Evolutionary conservation across 92 coral and sea anemone genomes (phyloP), one percentile per base, ranked within the genome.

Genomic region (Palythoa grandiflora): DNA sequence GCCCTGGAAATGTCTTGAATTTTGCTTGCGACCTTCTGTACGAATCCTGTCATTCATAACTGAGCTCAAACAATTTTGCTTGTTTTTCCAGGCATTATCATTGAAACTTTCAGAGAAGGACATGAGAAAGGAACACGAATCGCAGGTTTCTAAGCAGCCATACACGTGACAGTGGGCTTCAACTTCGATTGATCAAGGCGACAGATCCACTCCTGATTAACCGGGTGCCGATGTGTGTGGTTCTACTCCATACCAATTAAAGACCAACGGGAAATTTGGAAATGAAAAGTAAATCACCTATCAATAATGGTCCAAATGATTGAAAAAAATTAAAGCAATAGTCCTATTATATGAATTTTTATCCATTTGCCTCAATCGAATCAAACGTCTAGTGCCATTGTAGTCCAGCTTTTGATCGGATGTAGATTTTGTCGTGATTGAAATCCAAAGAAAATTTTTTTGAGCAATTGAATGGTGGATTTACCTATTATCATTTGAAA

Each of bases 91-190:
- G 98, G 92, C 96, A 16, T 76, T 95, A 1, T 75, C 85, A 52
- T 83, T 95, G 59, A 95, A 95, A 75, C 87, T 95, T 19, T 87
- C 98, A 14, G 87, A 75, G 21, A 93, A 93, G 80, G 96, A 93
- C 75, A 66, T 91, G 89, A 87, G 88, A 38, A 93, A 88, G 47
- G 96, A 95, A 73, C 98, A 95, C 83, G 93, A 89, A 48, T 84
- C 84, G 3, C 98, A 95, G 87, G 28, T 89, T 63, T 78, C 92
- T 20, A 89, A 79, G 44, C 87, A 86, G 83, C 80, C 93, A 47
- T 66, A 81, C 12, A 44, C 86, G 75, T 81, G 63, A 81, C 75
- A 10, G 14, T 47, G 38, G 73, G 36, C 35, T 3, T 10, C 79
- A 16, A 78, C 3, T 6, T 28, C 28, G 16, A 7, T 15, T 6